Base-by-base conservation (phyloP, 2,888 invertebrate genomes). In the Hypselothyrea guttata region DNA sequence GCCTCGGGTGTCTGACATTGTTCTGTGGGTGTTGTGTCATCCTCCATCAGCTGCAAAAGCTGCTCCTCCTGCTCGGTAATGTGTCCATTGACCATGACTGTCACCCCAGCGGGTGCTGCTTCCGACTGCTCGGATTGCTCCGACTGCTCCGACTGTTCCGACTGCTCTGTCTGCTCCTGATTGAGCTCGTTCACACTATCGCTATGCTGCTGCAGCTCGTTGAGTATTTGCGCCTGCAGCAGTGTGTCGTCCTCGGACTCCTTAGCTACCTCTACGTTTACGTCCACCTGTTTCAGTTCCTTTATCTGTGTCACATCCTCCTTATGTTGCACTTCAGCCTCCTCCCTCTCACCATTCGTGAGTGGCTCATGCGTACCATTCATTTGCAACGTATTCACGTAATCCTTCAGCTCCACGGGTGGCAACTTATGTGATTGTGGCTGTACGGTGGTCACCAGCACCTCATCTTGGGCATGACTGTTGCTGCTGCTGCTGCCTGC, bases 211-310 rank as follows among this genome's bases (percentile, higher is more conserved):
- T 85, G 86, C 28, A 89, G 58, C 47, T 88, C 88, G 13, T 65
- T 77, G 35, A 88, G 75, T 42, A 88, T 86, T 45, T 86, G 75
- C 42, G 87, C 86, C 69, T 89, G 88, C 16, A 89, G 35, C 35
- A 52, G 37, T 4, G 53, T 15, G 45, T 78, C 83, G 48, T 72
- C 54, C 9, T 77, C 70, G 16, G 30, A 45, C 31, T 48, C 53
- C 4, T 12, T 42, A 18, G 5, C 13, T 7, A 7, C 38, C 9
- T 53, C 37, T 35, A n/a, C n/a, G n/a, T n/a, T n/a, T n/a, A n/a
- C n/a, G n/a, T 44, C 9, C 31, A 9, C 1, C 40, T 47, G 51
- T 12, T 38, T 31, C 47, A 45, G 34, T 48, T 54, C 47, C 46
- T 62, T 49, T 68, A 37, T 15, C 5, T 54, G 56, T 51, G 42